Percentiles rank a stretch among this genome's conserved stretches.
Conservation (phyloP, 2,888 invertebrate species). For the Rugalucina vietnamica region DNA sequence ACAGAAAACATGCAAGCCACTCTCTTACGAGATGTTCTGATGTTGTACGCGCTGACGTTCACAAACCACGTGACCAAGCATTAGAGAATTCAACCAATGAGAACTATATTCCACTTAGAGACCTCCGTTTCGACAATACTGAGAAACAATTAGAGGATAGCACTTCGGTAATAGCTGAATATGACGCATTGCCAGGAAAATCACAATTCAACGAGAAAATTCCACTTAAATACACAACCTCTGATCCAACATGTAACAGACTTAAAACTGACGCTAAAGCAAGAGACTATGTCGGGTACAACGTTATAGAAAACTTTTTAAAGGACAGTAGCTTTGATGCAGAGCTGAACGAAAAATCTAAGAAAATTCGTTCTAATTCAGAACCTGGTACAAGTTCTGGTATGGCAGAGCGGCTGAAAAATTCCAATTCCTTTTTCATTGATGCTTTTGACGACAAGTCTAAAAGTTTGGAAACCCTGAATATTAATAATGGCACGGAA, state of each 20-base stretch:
- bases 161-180: neutral
- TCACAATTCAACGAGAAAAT: neutral
- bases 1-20: too few species aligned
- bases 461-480: neutral
- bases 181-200: neutral
- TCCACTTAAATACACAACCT: neutral
- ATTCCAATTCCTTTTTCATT: neutral
- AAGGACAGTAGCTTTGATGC: neutral
- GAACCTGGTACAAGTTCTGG: too few species aligned
- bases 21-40: too few species aligned
- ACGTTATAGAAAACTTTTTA: neutral
- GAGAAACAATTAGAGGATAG: neutral
- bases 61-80: too few species aligned
- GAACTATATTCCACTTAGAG: too few species aligned
- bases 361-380: neutral
- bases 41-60: too few species aligned
- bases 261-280: neutral
- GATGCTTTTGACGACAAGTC: conserved; percentile 2
- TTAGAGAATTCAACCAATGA: too few species aligned
- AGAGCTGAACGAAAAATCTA: neutral
- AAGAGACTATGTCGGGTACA: neutral
- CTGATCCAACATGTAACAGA: neutral
- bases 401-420: too few species aligned
- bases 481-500: neutral
- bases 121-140: too few species aligned